phyloP scores from a whole-genome alignment of 1,140 invertebrate species.

The Magallana angulata region DNA sequence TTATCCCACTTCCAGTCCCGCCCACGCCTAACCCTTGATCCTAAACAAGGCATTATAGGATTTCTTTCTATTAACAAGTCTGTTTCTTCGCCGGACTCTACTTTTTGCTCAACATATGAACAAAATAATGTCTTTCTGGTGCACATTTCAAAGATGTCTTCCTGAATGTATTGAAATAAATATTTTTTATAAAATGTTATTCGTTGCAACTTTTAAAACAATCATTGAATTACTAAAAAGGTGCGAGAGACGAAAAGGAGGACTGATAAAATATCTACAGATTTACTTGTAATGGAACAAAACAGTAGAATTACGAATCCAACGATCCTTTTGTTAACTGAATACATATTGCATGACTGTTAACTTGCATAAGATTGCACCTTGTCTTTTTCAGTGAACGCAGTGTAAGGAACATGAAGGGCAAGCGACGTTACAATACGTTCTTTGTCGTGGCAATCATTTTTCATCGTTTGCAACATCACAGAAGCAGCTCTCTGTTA shows the following conservation, averaged over 20 bases:
- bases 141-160: not conserved
- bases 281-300: no score
- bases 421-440: not conserved
- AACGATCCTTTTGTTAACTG: no score
- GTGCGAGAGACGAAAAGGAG: no score
- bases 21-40: conserved; percentile 41
- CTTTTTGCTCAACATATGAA: not conserved
- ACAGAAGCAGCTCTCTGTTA: not conserved
- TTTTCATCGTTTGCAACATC: not conserved
- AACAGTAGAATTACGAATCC: no score
- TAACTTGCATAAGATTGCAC: not conserved
- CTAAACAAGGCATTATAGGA: not conserved
- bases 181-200: no score
- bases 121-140: not conserved
- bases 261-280: no score
- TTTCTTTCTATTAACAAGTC: not conserved
- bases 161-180: not conserved
- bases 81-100: not conserved
- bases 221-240: no score
- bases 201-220: no score
- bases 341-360: no score
- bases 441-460: not conserved
- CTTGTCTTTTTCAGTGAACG: not conserved
- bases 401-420: not conserved
- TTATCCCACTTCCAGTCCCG: conserved; percentile 51